Conservation (phyloP, 2,888 invertebrate genomes). For the Mythimna impura region DNA sequence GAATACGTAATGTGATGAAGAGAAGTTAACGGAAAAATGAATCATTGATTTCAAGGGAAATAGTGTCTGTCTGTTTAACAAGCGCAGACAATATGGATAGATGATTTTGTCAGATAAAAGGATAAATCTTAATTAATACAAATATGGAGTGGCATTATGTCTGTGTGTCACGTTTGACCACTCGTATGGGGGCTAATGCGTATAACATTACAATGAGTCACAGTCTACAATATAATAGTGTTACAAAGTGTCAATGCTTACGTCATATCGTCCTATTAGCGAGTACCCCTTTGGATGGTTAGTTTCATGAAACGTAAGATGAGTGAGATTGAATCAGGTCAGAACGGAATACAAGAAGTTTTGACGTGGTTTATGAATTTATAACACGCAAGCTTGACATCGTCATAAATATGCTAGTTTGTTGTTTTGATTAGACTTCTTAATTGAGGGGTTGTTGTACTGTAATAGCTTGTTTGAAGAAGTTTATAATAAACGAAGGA, state of each 20-base stretch:
- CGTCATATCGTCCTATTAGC: slow-evolving; percentile 65
- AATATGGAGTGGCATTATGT: slow-evolving; percentile 55
- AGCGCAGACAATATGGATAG: slow-evolving; percentile 13
- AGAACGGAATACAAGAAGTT: slow-evolving; percentile 33
- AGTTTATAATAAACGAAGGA: slow-evolving; percentile 14
- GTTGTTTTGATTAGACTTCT: slow-evolving; percentile 29
- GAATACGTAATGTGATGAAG: slow-evolving; percentile 65
- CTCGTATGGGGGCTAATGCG: slow-evolving; percentile 65
- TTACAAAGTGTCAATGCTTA: slow-evolving; percentile 54
- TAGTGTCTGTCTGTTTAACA: slow-evolving; percentile 3
- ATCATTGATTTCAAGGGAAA: slow-evolving; percentile 36
- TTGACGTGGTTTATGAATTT: slow-evolving; percentile 32
- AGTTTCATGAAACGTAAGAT: slow-evolving; percentile 49
- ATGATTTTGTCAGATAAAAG: slow-evolving; percentile 40
- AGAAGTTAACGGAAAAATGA: slow-evolving; percentile 42
- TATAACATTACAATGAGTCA: slow-evolving; percentile 70
- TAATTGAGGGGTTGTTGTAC: slow-evolving; percentile 7
- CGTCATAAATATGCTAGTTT: slow-evolving; percentile 19
- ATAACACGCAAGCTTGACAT: slow-evolving; percentile 29
- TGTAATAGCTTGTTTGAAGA: slow-evolving; percentile 12
- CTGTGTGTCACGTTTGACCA: slow-evolving; percentile 68
- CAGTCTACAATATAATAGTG: slow-evolving; percentile 51
- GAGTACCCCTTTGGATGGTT: slow-evolving; percentile 62
- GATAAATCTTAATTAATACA: slow-evolving; percentile 47
- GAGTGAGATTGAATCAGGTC: slow-evolving; percentile 45